Evolutionary conservation across 2,888 invertebrate species (phyloP).

Genomic region (Torymus tubicola): DNA sequence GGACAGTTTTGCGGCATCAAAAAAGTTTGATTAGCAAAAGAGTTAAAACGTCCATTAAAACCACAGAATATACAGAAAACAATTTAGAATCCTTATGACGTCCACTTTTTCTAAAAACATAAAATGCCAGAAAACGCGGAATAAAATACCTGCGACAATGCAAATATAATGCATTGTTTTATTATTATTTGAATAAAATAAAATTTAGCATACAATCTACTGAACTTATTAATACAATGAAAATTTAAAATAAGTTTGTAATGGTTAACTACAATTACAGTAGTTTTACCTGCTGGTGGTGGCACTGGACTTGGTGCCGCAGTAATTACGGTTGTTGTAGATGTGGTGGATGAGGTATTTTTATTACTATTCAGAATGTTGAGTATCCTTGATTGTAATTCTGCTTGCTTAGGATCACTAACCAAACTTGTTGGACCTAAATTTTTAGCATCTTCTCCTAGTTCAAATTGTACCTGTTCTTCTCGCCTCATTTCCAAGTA

Average conservation of each 20-base stretch:
- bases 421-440: conserved; percentile 74
- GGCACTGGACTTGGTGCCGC: conserved; percentile 73
- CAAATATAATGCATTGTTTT: conserved; percentile 26
- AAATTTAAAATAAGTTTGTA: conserved; percentile 5
- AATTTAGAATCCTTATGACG: neutral
- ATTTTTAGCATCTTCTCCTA: conserved; percentile 81
- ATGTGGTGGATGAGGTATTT: conserved; percentile 63
- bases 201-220: conserved; percentile 17
- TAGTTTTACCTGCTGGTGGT: conserved; percentile 68
- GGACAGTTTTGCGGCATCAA: no score
- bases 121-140: conserved; percentile 27
- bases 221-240: conserved; percentile 2
- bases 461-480: conserved; percentile 85
- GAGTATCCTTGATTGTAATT: conserved; percentile 87
- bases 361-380: conserved; percentile 85
- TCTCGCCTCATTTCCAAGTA: conserved; percentile 86
- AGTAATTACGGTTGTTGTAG: conserved; percentile 60
- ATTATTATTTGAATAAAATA: conserved; percentile 30
- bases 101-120: conserved; percentile 9
- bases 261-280: conserved; percentile 19
- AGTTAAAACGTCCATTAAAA: no score
- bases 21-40: no score
- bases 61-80: neutral
- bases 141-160: conserved; percentile 6
- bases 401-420: conserved; percentile 81